A percentile compares a stretch with the other conserved stretches of the same genome.
phyloP scores from a whole-genome alignment of 2,797 vertebrate species.

The Semaprochilodus insignis region DNA sequence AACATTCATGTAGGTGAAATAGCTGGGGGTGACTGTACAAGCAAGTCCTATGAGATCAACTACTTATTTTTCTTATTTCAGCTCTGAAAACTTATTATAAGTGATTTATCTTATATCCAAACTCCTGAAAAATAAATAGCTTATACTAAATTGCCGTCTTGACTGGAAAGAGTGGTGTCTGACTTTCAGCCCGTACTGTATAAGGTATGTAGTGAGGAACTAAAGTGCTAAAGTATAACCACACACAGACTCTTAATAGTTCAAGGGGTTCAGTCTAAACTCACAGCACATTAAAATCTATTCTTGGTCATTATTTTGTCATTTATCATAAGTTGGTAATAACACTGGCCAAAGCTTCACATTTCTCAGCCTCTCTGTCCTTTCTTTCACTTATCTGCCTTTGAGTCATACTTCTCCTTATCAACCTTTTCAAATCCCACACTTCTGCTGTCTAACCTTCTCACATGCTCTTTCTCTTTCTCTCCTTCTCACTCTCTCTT shows the following conservation, averaged over 20 bases:
- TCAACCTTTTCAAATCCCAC: slow-evolving; percentile 16
- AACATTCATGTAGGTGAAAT: no score
- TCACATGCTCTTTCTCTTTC: neutral
- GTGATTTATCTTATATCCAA: no score
- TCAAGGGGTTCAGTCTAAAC: neutral
- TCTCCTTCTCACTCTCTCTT: neutral
- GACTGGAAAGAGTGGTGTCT: no score
- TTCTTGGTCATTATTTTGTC: neutral
- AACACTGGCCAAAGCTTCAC: neutral
- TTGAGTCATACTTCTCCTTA: slow-evolving; percentile 33
- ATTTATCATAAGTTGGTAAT: neutral
- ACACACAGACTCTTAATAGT: neutral
- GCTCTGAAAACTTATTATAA: no score
- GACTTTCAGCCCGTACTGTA: no score
- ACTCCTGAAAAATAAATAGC: no score
- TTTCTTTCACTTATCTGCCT: slow-evolving; percentile 4
- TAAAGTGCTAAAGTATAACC: no score
- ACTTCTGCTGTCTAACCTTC: slow-evolving; percentile 26
- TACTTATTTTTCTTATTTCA: no score
- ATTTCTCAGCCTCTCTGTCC: slow-evolving; percentile 5
- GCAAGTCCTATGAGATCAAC: no score
- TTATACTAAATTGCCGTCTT: no score
- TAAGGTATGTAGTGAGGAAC: no score
- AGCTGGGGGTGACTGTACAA: no score
- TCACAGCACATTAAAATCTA: neutral